These are phyloP conservation scores for Microtus oregoni DNA, from an alignment of 2,113 vertebrate species.

Conservation along the genomic window DNA sequence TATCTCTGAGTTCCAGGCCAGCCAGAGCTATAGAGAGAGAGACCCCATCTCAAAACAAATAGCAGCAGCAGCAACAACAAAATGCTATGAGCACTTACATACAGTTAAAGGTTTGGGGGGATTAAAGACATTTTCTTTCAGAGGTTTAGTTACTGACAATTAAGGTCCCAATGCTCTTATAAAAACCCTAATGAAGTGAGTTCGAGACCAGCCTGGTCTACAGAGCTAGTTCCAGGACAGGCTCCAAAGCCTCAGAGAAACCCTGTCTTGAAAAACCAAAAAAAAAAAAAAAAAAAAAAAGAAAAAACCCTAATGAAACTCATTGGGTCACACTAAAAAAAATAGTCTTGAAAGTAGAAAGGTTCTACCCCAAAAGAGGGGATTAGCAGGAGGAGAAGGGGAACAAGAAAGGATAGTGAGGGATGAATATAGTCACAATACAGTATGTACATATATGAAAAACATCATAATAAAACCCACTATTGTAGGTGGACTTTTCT, in stretches of 20 bases:
- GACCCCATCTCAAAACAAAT: neutral
- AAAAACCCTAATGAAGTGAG: neutral
- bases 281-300: no score
- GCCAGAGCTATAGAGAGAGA: neutral
- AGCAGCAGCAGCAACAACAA: neutral
- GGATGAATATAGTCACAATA: neutral
- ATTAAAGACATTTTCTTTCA: neutral
- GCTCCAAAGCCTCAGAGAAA: no score
- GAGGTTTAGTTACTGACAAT: neutral
- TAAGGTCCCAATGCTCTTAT: neutral
- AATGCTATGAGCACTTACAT: neutral
- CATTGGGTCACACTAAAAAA: neutral
- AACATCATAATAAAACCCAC: neutral
- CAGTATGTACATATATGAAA: neutral
- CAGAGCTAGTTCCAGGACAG: no score
- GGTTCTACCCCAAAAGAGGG: no score
- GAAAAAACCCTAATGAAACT: neutral
- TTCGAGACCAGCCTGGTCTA: no score
- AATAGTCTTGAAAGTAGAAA: neutral
- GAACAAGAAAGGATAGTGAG: neutral
- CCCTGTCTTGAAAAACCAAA: no score
- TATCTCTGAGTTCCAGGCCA: neutral
- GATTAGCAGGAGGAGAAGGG: neutral
- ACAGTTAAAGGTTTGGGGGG: neutral
- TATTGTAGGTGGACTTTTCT: neutral